Percentiles rank a stretch among this genome's conserved stretches.
These are phyloP conservation scores for Tokudaia muenninki DNA, from an alignment of 2,797 vertebrate genomes.

Conservation along the genomic window DNA sequence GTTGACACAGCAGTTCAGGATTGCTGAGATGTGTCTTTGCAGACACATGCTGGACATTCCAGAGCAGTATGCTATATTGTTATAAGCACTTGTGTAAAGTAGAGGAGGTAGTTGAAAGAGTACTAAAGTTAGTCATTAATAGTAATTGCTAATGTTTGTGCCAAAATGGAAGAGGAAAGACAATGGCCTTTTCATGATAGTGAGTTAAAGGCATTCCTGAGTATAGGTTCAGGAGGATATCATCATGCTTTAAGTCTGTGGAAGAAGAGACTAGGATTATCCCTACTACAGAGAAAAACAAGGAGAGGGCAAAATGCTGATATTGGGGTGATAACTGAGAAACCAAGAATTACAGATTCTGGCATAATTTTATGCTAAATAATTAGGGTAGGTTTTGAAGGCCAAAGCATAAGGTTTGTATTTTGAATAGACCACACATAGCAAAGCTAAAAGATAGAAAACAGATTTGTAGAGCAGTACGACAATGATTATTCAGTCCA, in stretches of 20 bases:
- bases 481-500: not conserved
- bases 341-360: not conserved
- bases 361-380: not conserved
- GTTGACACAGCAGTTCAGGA: not conserved
- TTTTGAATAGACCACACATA: not conserved
- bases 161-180: not conserved
- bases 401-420: not conserved
- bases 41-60: not conserved
- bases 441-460: not conserved
- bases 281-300: not conserved
- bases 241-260: not conserved
- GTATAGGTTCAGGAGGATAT: too few species aligned
- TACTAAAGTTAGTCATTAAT: not conserved
- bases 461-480: not conserved
- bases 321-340: fast-evolving
- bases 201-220: not conserved
- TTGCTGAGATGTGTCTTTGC: not conserved
- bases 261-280: not conserved
- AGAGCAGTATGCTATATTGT: not conserved
- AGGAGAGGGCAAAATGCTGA: not conserved
- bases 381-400: not conserved
- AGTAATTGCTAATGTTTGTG: not conserved
- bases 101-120: not conserved
- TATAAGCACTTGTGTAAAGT: not conserved
- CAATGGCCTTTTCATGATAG: not conserved